Evolutionary conservation across 2,113 vertebrate genomes (phyloP), one percentile per base, ranked within the genome.

Genomic region (Papio anubis): DNA sequence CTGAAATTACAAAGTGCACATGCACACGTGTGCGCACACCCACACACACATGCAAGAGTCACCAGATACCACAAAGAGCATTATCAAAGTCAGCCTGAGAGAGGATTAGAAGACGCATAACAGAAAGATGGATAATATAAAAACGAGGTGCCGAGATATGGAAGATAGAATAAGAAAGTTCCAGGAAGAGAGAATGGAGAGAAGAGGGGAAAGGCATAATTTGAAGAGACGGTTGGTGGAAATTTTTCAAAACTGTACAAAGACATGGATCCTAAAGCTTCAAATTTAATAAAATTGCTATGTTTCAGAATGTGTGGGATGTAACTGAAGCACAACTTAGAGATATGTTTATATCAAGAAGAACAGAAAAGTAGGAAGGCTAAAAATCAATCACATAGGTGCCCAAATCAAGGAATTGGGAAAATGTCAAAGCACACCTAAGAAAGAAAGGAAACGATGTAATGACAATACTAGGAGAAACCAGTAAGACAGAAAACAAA

Each of bases 1-100:
- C 61, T 38, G 10, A 95, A 96, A 96, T 83, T 78, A 82, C 79
- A 96, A 82, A 93, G 32, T 43, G 43, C n/a, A 18, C 0, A 1
- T 2, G 6, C 12, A 6, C 17, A 43, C 1, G 4, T 14, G 11
- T 35, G 3, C 43, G 6, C 18, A 20, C 18, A 20, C 52, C 18
- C 52, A 55, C 52, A 55, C 11, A 80, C 40, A 2, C 7, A 45
- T 68, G 59, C 57, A 50, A 59, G 70, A 94, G 48, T 89, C 59
- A 27, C 16, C 83, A 92, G 79, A 89, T 6, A 57, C 55, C 48
- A 84, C 43, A 18, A 23, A 80, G 79, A 64, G n/a, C 38, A 9
- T 27, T 8, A 30, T 35, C 52, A 4, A 82, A 83, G 79, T 72
- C 88, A 66, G 52, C 59, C 70, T 57, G 40, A 75, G 83, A 88